phyloP scores from a whole-genome alignment of 1,140 invertebrate species.

The Drosophila quadrilineata region DNA sequence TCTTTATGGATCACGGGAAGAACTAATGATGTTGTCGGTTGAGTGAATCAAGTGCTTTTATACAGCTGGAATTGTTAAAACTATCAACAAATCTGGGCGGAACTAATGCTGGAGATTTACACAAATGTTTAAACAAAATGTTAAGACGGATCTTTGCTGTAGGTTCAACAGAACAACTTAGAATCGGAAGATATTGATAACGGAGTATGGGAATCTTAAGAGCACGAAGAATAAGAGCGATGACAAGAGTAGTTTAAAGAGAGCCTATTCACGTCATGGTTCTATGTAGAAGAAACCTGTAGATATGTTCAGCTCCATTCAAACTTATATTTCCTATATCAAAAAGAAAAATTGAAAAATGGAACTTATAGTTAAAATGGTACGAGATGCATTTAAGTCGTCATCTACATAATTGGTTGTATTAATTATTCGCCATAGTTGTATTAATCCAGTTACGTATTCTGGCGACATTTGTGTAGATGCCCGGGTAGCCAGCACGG shows the following conservation, averaged over 20 bases:
- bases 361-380: too few species aligned
- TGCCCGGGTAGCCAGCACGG: slow-evolving; percentile 36
- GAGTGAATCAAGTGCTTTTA: slow-evolving; percentile 26
- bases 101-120: slow-evolving; percentile 38
- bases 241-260: too few species aligned
- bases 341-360: too few species aligned
- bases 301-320: too few species aligned
- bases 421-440: slow-evolving; percentile 38
- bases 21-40: slow-evolving; percentile 4
- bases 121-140: slow-evolving; percentile 53
- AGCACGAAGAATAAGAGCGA: neutral
- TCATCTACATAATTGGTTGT: too few species aligned
- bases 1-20: neutral
- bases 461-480: slow-evolving; percentile 33
- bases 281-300: too few species aligned
- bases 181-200: too few species aligned
- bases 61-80: neutral
- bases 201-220: too few species aligned
- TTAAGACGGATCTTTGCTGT: neutral
- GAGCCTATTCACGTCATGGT: too few species aligned
- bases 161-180: slow-evolving; percentile 1
- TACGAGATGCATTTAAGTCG: too few species aligned
- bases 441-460: slow-evolving; percentile 18
- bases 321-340: too few species aligned
- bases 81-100: slow-evolving; percentile 31